Base-by-base conservation (phyloP, 2,113 vertebrate species). In the Carollia perspicillata region DNA sequence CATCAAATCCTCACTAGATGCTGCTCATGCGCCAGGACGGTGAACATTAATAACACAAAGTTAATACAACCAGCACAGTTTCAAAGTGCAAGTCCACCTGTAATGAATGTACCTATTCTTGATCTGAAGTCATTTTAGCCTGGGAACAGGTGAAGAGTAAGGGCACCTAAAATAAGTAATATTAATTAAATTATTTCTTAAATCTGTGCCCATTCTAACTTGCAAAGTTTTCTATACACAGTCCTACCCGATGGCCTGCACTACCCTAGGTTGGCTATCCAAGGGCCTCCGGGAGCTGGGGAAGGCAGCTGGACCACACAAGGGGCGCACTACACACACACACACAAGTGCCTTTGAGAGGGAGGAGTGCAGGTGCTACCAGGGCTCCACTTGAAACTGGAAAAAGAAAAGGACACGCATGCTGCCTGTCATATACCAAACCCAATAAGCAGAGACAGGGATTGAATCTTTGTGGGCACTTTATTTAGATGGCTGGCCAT, bases 291-390 rank as follows among this genome's bases (percentile, higher is more conserved):
- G 30, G 53, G 30, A 18, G 0, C 40, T 69, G 28, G 42, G 80
- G 55, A 60, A 75, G 42, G 4, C 3, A 17, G 1, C 30, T 20
- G 0, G 1, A 47, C 49, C 33, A 30, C 33, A 8, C 74, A 10
- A 42, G 18, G n/a, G 22, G 17, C 47, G 2, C 44, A 35, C 17
- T 37, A 55, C 8, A 68, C 65, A 35, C 18, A 7, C 8, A 7
- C 17, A 6, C 40, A 3, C 13, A 18, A 22, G 28, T 6, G 28
- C 11, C n/a, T 51, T 33, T 8, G 42, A 71, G 42, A 26, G 58
- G 58, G 28, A 30, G 60, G 5, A 0, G 5, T 20, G 44, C 18
- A 8, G 11, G 28, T 22, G 5, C 35, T 8, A n/a, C 4, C 3
- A 33, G 6, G 22, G 47, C 42, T 72, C 74, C 18, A 44, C 55